phyloP scores from a whole-genome alignment of 2,797 vertebrate genomes.

The Hippocampus kuda region DNA sequence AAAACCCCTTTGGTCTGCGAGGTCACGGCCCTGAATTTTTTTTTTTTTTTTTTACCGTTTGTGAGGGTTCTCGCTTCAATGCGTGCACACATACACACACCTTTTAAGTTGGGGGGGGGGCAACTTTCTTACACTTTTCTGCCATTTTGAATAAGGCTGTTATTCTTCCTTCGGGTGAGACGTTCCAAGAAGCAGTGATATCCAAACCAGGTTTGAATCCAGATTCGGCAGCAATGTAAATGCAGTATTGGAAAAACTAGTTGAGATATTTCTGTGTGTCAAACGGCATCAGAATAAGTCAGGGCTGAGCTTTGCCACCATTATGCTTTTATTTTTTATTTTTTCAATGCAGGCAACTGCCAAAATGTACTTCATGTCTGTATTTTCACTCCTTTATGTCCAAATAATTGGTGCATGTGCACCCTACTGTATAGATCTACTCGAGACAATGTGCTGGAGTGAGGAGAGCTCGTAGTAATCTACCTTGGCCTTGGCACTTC shows the following conservation, averaged over 20 bases:
- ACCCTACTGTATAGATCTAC: constrained; percentile 15
- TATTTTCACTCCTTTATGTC: constrained; percentile 8
- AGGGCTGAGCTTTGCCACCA: too few relatives aligned
- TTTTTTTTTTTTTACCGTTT: constrained; percentile 7
- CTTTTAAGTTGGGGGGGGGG: neutral
- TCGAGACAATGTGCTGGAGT: constrained; percentile 43
- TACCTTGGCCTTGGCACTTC: constrained; percentile 54
- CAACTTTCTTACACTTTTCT: neutral
- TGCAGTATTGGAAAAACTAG: neutral
- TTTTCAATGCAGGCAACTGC: too few relatives aligned
- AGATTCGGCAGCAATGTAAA: neutral
- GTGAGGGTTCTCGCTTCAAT: constrained; percentile 11
- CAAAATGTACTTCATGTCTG: neutral
- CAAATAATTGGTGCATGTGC: neutral
- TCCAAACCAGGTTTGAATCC: neutral
- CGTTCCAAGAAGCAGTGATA: too few relatives aligned
- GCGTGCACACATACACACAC: constrained; percentile 1
- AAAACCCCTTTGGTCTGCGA: constrained; percentile 35
- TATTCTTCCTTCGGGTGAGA: neutral
- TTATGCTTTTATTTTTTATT: too few relatives aligned
- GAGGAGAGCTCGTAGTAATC: constrained; percentile 55
- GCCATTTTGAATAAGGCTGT: neutral
- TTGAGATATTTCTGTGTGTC: neutral
- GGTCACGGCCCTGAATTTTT: constrained; percentile 36
- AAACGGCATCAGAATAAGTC: constrained; percentile 23